Evolutionary conservation across 1,140 invertebrate genomes (phyloP), one percentile per base, ranked within the genome.

Genomic region (Rhagoletis pomonella): DNA sequence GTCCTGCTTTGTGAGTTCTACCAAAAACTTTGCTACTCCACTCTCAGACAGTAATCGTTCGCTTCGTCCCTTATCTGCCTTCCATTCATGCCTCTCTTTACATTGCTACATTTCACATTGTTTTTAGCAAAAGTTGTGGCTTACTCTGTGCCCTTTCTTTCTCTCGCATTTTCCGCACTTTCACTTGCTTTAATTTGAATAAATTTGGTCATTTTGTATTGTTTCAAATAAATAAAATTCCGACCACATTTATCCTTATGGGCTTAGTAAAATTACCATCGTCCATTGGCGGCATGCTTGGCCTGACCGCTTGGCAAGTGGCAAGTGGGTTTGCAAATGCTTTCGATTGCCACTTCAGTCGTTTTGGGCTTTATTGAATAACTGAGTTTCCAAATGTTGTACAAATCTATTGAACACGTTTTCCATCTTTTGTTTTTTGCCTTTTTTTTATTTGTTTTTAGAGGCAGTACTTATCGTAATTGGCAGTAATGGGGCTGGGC

Each of bases 401-500:
- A 55, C 73, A 81, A 55, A 81, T 81, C n/a, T 50, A 81, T 81
- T 81, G 73, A 81, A 81, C 19, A 81, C 17, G 73, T 42, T 81
- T 81, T 81, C 14, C 73, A 7, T 81, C 55, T 81, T 39, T 29
- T 29, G 29, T 29, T 29, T 55, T 81, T 55, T 55, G 73, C 4
- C 12, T 14, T 55, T 81, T n/a, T 77, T 81, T 55, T 19, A 81
- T 81, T 55, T 81, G 7, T 42, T 58, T 19, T 58, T 29, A 81
- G 47, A n/a, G 73, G 73, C 4, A 19, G 73, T 12, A 81, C 47
- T 81, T 42, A 5, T n/a, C n/a, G 73, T 50, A 81, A 81, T 81
- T 81, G 17, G 47, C 73, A 81, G 47, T 81, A 81, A 81, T 81
- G 44, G 73, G 9, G 17, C 7, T 55, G 47, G 47, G 14, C n/a